Evolutionary conservation across 2,797 vertebrate genomes (phyloP).

Genomic region (Lycodopsis pacificus): DNA sequence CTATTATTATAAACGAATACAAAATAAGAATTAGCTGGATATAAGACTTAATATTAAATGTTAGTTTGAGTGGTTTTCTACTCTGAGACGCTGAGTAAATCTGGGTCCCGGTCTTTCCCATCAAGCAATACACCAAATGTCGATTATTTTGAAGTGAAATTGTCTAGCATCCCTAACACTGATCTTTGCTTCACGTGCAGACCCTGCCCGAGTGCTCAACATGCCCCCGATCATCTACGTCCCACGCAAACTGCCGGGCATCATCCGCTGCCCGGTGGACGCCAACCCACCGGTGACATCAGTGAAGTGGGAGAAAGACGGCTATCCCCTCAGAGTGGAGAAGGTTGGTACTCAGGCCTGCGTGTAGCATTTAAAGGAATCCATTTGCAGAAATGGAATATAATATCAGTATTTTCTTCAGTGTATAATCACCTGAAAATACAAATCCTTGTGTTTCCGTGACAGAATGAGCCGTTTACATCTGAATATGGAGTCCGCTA

Average conservation of each 20-base stretch:
- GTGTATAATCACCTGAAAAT: not conserved
- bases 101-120: not conserved
- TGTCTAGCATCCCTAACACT: not conserved
- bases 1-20: not conserved
- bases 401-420: not conserved
- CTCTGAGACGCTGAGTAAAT: not conserved
- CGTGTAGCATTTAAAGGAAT: not conserved
- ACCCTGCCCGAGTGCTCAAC: constrained; percentile 97
- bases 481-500: not conserved
- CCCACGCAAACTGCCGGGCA: constrained; percentile 96
- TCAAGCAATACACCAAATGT: not conserved
- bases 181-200: constrained; percentile 72
- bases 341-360: constrained; percentile 72
- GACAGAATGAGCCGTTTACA: not conserved
- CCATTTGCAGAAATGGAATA: not conserved
- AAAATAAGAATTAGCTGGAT: not conserved
- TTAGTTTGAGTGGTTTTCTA: not conserved
- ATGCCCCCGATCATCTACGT: constrained; percentile 98
- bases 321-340: constrained; percentile 91
- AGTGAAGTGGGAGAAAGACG: constrained; percentile 99
- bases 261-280: constrained; percentile 98
- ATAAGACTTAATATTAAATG: not conserved
- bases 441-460: not conserved
- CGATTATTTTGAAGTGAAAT: not conserved
- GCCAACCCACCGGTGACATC: constrained; percentile 95